These are phyloP conservation scores for Erpornis zantholeuca DNA, from an alignment of 2,113 vertebrate genomes.

Conservation along the genomic window DNA sequence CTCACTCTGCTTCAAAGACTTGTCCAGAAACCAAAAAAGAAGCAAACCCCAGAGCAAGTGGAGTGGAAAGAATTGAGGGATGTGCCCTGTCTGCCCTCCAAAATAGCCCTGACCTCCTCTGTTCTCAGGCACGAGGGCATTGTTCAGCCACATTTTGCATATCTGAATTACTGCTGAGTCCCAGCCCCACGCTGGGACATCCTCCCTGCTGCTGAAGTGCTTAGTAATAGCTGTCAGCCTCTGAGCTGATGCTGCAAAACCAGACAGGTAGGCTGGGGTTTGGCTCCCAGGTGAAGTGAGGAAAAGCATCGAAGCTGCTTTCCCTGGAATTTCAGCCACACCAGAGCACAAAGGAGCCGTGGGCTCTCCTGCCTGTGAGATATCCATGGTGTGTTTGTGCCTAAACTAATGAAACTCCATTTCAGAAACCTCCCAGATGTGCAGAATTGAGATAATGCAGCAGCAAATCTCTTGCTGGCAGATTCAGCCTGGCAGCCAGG, in stretches of 20 bases:
- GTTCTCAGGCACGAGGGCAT: not conserved
- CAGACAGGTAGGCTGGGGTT: not conserved
- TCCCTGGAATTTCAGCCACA: not conserved
- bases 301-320: rapidly evolving
- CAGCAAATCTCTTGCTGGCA: not conserved
- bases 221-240: not conserved
- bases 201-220: not conserved
- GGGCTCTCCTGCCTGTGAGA: rapidly evolving
- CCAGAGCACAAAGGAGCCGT: not conserved
- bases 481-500: not conserved
- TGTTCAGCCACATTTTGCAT: slow-evolving; percentile 8
- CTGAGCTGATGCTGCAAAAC: not conserved
- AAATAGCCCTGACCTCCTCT: not conserved
- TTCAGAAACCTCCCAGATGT: not conserved
- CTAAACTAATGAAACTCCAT: not conserved
- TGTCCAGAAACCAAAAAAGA: not conserved
- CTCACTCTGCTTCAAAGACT: not conserved
- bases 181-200: not conserved
- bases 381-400: rapidly evolving
- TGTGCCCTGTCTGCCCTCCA: not conserved
- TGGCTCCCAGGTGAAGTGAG: not conserved
- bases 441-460: not conserved
- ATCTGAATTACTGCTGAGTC: not conserved
- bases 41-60: not conserved
- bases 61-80: not conserved